Conservation (phyloP, 2,797 vertebrate genomes). For the Thaleichthys pacificus region DNA sequence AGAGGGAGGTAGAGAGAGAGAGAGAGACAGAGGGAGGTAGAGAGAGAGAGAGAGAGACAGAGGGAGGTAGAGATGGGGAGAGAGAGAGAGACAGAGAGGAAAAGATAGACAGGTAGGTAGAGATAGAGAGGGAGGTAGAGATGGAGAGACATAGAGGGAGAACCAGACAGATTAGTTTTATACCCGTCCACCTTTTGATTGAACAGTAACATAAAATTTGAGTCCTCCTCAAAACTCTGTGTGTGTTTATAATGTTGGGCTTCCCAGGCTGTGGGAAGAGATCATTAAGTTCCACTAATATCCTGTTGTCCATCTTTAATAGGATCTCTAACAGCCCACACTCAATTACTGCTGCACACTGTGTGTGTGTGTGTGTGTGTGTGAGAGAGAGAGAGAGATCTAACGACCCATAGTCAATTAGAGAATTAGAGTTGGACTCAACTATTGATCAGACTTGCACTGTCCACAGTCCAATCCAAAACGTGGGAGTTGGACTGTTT, state of each 20-base stretch:
- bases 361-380: constrained; percentile 17
- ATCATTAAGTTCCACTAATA: constrained; percentile 54
- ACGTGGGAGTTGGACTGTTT: neutral
- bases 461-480: constrained; percentile 42
- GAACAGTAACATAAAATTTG: neutral
- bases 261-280: constrained; percentile 19
- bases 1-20: neutral
- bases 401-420: constrained; percentile 33
- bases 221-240: neutral
- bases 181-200: no score
- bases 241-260: neutral
- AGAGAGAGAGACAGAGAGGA: no score
- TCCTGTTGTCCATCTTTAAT: constrained; percentile 39
- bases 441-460: constrained; percentile 46
- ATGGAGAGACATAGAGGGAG: no score
- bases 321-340: constrained; percentile 20
- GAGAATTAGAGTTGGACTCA: constrained; percentile 37
- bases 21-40: no score
- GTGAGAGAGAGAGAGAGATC: constrained; percentile 29
- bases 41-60: no score
- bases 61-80: neutral
- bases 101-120: no score
- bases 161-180: no score
- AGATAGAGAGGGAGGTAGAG: neutral
- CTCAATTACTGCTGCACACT: constrained; percentile 31